Base-by-base conservation (phyloP, 2,888 invertebrate genomes). In the Scaptomyza tumidula region DNA sequence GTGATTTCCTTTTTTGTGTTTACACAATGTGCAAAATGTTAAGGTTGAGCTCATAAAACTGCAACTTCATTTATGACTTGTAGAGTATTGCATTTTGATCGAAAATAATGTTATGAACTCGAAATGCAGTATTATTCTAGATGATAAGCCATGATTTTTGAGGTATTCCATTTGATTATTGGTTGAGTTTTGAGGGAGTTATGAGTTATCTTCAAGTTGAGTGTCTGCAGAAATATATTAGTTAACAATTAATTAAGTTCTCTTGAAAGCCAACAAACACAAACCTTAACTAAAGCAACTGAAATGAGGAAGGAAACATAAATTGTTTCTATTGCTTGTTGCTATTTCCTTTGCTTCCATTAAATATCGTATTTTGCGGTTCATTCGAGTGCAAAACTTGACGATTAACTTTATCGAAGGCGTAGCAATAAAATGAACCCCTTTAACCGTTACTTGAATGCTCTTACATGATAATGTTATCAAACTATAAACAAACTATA, bases 361-460 rank as follows among this genome's bases (percentile, higher is more conserved):
- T 80, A 63, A 75, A 80, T 78, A 75, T 69, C 61, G 44, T 44
- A 39, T 39, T 55, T 81, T 76, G 52, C 56, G 53, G 66, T 54
- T 73, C 81, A 80, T 71, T 86, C 84, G 76, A 87, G 78, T 73
- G 87, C 78, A 75, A 84, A 80, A 79, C 75, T 75, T 81, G 68
- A 69, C 74, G 86, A 90, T 88, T 89, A 88, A 84, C 72, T 79
- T 78, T 75, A 45, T 49, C 50, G 29, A 63, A 56, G 13, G 57
- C 31, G 33, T 16, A 29, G 33, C 33, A 44, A 27, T 13, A 52
- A 54, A 52, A 45, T 24, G 43, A 41, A 6, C 24, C 19, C 3
- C 11, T 16, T 7, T 13, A 52, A n/a, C 6, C 31, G 13, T 1
- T 27, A n/a, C 10, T 0, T 4, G 24, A 2, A 53, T 55, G 29